Percentiles rank a stretch among this genome's conserved stretches.
phyloP scores from a whole-genome alignment of 2,797 vertebrate species.

The Arnoldichthys spilopterus region DNA sequence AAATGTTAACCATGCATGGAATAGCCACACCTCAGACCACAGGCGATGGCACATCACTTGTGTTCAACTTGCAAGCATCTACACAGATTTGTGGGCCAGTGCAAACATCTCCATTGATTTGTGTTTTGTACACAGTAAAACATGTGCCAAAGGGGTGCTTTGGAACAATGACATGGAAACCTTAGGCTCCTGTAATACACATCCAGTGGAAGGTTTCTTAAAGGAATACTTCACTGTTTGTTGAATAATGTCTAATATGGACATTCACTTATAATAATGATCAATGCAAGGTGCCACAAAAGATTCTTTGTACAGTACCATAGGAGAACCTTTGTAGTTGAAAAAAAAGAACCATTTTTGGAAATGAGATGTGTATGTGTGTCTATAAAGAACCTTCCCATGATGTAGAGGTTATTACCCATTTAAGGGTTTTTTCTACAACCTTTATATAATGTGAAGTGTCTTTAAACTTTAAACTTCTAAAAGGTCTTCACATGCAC shows the following conservation, averaged over 20 bases:
- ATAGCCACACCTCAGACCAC: conserved; percentile 2
- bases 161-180: not conserved
- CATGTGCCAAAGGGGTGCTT: not conserved
- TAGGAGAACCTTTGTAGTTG: too few species aligned
- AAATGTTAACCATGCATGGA: conserved; percentile 3
- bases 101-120: conserved; percentile 1
- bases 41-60: not conserved
- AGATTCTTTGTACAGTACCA: too few species aligned
- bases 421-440: too few species aligned
- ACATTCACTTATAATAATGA: too few species aligned
- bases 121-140: not conserved
- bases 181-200: not conserved
- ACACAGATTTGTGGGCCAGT: not conserved
- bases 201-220: not conserved
- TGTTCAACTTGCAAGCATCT: conserved; percentile 10
- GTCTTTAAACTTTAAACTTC: too few species aligned
- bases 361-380: too few species aligned
- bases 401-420: too few species aligned
- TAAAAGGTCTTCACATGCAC: too few species aligned
- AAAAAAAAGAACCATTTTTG: too few species aligned
- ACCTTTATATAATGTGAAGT: too few species aligned
- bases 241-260: not conserved
- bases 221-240: not conserved
- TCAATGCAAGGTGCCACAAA: too few species aligned
- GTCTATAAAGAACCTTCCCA: too few species aligned